phyloP scores from a whole-genome alignment of 2,113 vertebrate genomes.

The Erpornis zantholeuca region DNA sequence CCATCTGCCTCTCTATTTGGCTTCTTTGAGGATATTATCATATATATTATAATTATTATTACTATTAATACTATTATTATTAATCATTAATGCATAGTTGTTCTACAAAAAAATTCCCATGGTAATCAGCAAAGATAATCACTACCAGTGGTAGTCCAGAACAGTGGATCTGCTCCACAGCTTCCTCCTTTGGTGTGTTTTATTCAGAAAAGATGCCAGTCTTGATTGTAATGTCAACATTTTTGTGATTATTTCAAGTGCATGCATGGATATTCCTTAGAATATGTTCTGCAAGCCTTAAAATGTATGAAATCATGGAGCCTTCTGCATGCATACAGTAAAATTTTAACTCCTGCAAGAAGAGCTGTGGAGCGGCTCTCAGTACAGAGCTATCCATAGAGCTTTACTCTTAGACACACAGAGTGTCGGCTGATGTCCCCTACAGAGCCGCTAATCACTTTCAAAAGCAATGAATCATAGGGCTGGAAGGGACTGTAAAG shows the following conservation, averaged over 20 bases:
- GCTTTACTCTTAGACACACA: neutral
- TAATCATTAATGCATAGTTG: neutral
- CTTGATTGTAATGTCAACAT: neutral
- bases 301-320: neutral
- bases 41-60: neutral
- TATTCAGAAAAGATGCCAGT: neutral
- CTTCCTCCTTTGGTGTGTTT: neutral
- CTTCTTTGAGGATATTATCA: neutral
- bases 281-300: neutral
- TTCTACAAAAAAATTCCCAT: neutral
- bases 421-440: neutral
- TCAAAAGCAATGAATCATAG: neutral
- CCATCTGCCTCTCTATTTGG: neutral
- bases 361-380: neutral
- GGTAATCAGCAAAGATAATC: neutral
- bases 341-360: neutral
- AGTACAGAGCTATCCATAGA: neutral
- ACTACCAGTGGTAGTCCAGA: neutral
- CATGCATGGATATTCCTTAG: neutral
- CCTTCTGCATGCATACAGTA: neutral
- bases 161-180: neutral
- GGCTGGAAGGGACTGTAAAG: neutral
- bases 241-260: neutral
- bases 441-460: neutral
- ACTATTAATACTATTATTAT: too few species aligned